These are phyloP conservation scores for Diploscapter pachys DNA, from an alignment of 1,140 invertebrate species.

Conservation along the genomic window DNA sequence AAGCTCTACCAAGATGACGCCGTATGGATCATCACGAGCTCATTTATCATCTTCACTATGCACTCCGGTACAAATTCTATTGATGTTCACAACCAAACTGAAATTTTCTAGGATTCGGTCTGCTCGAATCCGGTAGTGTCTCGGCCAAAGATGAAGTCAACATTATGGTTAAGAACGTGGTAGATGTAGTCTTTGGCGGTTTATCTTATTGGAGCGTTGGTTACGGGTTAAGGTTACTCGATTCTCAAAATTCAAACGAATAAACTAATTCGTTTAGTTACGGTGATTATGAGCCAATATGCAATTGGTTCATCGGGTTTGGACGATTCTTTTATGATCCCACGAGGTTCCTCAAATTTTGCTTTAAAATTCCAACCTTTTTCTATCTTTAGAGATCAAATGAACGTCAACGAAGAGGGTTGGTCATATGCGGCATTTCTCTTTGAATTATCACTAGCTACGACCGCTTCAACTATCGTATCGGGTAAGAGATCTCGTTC, in stretches of 20 bases:
- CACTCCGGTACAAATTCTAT: conserved; percentile 72
- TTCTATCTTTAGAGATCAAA: conserved; percentile 5
- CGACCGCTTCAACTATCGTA: conserved; percentile 86
- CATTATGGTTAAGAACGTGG: conserved; percentile 91
- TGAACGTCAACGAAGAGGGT: conserved; percentile 45
- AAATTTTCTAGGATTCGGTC: conserved; percentile 73
- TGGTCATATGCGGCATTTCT: conserved; percentile 55
- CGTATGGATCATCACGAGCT: conserved; percentile 84
- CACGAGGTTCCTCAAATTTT: conserved; percentile 21
- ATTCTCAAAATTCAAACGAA: no score
- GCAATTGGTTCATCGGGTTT: conserved; percentile 70
- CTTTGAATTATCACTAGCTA: conserved; percentile 79
- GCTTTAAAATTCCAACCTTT: conserved; percentile 2
- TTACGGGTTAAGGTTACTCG: conserved; percentile 68
- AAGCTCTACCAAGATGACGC: conserved; percentile 70
- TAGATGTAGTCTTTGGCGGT: conserved; percentile 79
- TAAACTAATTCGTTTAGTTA: conserved; percentile 66
- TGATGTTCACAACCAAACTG: neutral
- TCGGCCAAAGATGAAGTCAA: conserved; percentile 88
- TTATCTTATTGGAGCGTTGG: conserved; percentile 89
- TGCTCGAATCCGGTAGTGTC: conserved; percentile 84
- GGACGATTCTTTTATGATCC: conserved; percentile 63
- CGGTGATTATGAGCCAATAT: conserved; percentile 65
- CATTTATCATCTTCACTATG: conserved; percentile 94
- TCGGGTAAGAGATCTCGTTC: conserved; percentile 65